Conservation (phyloP, 35 echinoderm and acorn worm genomes). For the Anneissia japonica region DNA sequence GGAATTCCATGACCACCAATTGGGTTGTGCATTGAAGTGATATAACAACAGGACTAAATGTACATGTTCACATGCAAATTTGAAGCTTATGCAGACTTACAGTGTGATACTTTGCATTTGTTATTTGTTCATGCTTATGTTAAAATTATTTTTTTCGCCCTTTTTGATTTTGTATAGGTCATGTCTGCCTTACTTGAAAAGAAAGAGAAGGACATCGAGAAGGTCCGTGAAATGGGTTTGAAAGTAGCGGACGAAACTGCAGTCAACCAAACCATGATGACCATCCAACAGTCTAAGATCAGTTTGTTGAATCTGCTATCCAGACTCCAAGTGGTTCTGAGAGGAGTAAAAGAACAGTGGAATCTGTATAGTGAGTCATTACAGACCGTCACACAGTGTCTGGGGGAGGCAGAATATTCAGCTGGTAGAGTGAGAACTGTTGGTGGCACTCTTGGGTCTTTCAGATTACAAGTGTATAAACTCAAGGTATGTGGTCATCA, state of each 20-base stretch:
- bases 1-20: too few relatives aligned
- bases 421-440: slow-evolving; percentile 63
- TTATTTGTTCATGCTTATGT: too few relatives aligned
- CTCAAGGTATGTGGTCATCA: slow-evolving; percentile 46
- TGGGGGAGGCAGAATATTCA: slow-evolving; percentile 86
- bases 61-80: too few relatives aligned
- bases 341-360: slow-evolving; percentile 65
- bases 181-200: neutral
- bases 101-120: too few relatives aligned
- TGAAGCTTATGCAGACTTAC: too few relatives aligned
- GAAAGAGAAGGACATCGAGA: slow-evolving; percentile 51
- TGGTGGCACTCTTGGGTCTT: slow-evolving; percentile 62
- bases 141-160: too few relatives aligned
- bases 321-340: slow-evolving; percentile 44
- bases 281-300: slow-evolving; percentile 28
- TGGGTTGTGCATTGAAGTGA: too few relatives aligned
- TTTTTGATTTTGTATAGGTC: too few relatives aligned
- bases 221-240: slow-evolving; percentile 44
- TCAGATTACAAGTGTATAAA: slow-evolving; percentile 62
- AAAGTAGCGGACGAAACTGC: slow-evolving; percentile 39
- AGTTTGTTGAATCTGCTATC: slow-evolving; percentile 33
- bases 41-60: too few relatives aligned
- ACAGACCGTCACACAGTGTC: slow-evolving; percentile 46
- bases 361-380: slow-evolving; percentile 60
- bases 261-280: slow-evolving; percentile 30